A percentile compares a stretch with the other conserved stretches of the same genome.
Evolutionary conservation across 2,797 vertebrate species (phyloP).

Genomic region (Mus caroli): DNA sequence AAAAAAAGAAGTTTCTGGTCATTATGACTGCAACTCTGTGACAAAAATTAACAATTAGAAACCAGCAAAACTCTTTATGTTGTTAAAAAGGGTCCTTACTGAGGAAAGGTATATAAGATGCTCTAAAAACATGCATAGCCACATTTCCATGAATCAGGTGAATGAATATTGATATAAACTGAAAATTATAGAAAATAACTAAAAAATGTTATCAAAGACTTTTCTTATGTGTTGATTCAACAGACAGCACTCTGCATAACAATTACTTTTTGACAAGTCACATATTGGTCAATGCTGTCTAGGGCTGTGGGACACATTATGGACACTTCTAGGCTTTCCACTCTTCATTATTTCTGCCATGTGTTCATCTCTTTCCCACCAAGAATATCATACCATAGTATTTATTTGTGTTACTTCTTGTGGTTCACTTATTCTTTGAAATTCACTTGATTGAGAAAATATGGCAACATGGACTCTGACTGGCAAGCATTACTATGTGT

Average conservation of each 20-base stretch:
- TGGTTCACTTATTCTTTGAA: background rate
- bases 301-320: background rate
- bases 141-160: background rate
- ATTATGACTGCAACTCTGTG: background rate
- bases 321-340: background rate
- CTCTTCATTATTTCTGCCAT: background rate
- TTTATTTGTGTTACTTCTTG: background rate
- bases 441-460: background rate
- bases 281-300: background rate
- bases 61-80: background rate
- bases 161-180: background rate
- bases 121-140: background rate
- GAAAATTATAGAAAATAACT: background rate
- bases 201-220: background rate
- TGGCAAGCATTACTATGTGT: background rate
- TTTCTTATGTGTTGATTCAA: background rate
- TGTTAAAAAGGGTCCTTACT: background rate
- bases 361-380: background rate
- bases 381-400: background rate
- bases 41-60: background rate
- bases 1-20: background rate
- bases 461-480: background rate
- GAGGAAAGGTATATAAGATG: background rate
- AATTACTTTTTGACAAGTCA: background rate
- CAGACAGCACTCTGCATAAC: fast-evolving